A percentile compares a stretch with the other conserved stretches of the same genome.
phyloP scores from a whole-genome alignment of 1,140 invertebrate species.

The Drosophila punjabiensis region DNA sequence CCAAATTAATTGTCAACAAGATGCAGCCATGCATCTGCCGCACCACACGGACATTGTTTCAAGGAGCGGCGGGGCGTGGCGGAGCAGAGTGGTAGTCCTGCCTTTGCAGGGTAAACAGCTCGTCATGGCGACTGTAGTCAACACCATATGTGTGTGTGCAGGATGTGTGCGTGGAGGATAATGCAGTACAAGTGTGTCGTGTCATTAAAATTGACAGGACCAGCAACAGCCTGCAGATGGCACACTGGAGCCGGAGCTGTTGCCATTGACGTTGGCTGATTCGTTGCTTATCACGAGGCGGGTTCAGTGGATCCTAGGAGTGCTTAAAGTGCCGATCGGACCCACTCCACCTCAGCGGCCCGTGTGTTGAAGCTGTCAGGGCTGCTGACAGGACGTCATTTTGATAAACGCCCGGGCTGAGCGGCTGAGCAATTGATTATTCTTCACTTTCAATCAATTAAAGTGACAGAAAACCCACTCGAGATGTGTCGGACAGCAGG shows the following conservation, averaged over 20 bases:
- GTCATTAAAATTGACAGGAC: slow-evolving; percentile 76
- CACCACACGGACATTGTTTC: slow-evolving; percentile 55
- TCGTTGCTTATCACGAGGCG: slow-evolving; percentile 37
- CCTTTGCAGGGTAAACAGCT: slow-evolving; percentile 29
- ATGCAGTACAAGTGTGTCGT: slow-evolving; percentile 52
- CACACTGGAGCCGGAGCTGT: slow-evolving; percentile 49
- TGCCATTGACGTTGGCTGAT: slow-evolving; percentile 57
- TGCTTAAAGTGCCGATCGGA: slow-evolving; percentile 21
- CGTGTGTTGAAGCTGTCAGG: slow-evolving; percentile 53
- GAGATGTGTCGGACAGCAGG: slow-evolving; percentile 21
- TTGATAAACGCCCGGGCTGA: slow-evolving; percentile 65
- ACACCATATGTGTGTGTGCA: slow-evolving; percentile 30
- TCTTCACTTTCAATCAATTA: slow-evolving; percentile 56
- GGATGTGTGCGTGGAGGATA: slow-evolving; percentile 19
- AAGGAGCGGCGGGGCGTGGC: slow-evolving; percentile 17
- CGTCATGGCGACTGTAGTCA: slow-evolving; percentile 30
- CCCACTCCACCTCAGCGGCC: slow-evolving; percentile 7
- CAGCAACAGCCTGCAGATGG: slow-evolving; percentile 64
- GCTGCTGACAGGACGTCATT: slow-evolving; percentile 60
- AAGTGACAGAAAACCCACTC: slow-evolving; percentile 33
- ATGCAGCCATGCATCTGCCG: slow-evolving; percentile 62
- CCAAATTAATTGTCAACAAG: slow-evolving; percentile 81
- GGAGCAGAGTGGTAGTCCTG: not conserved
- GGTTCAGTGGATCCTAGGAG: not conserved
- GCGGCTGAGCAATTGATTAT: slow-evolving; percentile 64